Percentiles rank a stretch among this genome's conserved stretches.
Conservation (phyloP, 2,888 invertebrate genomes). For the Diarsia mendica region DNA sequence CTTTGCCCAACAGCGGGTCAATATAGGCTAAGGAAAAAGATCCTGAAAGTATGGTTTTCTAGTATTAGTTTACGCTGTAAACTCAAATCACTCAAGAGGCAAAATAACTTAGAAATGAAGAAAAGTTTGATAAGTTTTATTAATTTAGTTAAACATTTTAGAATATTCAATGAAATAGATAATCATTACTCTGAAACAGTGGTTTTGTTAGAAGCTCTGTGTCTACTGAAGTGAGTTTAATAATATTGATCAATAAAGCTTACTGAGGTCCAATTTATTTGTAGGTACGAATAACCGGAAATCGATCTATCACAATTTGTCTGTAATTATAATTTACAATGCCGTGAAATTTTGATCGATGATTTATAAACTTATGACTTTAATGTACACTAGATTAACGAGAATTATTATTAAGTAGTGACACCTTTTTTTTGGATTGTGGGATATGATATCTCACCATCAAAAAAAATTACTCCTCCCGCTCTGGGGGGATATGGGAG, state of each 20-base stretch:
- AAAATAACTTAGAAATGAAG: too few species aligned
- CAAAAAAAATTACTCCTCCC: too few species aligned
- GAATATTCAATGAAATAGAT: constrained; percentile 3
- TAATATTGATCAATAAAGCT: constrained; percentile 5
- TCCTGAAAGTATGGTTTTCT: too few species aligned
- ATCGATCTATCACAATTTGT: not conserved
- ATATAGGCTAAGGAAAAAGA: too few species aligned
- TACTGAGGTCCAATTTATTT: not conserved
- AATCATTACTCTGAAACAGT: not conserved
- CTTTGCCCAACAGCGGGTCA: too few species aligned
- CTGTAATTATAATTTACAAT: not conserved
- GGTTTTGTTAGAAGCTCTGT: not conserved
- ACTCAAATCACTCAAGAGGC: not conserved
- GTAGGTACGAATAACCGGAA: not conserved
- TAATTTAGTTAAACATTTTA: not conserved
- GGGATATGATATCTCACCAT: too few species aligned
- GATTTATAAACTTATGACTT: too few species aligned
- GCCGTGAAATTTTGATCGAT: not conserved
- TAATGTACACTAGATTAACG: too few species aligned
- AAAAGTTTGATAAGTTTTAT: not conserved
- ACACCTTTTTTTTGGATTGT: too few species aligned
- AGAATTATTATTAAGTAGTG: too few species aligned
- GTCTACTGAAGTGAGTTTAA: not conserved
- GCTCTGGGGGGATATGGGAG: too few species aligned
- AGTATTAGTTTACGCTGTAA: not conserved